Conservation (phyloP, 2,113 vertebrate species). For the Oryzias celebensis region DNA sequence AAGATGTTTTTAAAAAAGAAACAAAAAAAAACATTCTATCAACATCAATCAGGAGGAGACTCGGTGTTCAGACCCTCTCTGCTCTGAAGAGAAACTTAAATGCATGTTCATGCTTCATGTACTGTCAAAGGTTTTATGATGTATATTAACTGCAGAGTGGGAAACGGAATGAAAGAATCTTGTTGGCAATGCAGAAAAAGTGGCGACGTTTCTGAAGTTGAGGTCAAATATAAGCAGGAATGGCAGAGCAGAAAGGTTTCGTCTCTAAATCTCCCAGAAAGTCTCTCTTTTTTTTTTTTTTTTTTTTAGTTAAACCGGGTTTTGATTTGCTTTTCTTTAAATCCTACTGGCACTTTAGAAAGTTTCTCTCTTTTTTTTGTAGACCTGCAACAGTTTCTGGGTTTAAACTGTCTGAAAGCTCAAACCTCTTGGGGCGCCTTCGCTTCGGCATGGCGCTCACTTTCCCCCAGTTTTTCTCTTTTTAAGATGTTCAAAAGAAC, state of each 20-base stretch:
- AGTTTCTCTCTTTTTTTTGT: not conserved
- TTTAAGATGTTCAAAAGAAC: not conserved
- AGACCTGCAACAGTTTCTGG: not conserved
- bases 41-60: no score
- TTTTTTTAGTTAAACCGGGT: not conserved
- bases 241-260: not conserved
- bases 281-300: not conserved
- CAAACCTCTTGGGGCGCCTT: not conserved
- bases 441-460: not conserved
- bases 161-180: no score
- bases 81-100: no score
- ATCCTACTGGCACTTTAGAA: not conserved
- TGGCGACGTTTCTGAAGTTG: not conserved
- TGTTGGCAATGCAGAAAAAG: not conserved
- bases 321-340: not conserved
- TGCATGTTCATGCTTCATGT: no score
- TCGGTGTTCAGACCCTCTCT: no score
- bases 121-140: no score
- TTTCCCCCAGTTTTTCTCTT: not conserved
- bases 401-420: not conserved
- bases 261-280: not conserved
- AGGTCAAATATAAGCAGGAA: not conserved
- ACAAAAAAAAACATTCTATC: no score
- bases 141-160: no score
- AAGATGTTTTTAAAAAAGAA: no score